Evolutionary conservation across 2,113 vertebrate species (phyloP).

Genomic region (Rhodinocichla rosea): DNA sequence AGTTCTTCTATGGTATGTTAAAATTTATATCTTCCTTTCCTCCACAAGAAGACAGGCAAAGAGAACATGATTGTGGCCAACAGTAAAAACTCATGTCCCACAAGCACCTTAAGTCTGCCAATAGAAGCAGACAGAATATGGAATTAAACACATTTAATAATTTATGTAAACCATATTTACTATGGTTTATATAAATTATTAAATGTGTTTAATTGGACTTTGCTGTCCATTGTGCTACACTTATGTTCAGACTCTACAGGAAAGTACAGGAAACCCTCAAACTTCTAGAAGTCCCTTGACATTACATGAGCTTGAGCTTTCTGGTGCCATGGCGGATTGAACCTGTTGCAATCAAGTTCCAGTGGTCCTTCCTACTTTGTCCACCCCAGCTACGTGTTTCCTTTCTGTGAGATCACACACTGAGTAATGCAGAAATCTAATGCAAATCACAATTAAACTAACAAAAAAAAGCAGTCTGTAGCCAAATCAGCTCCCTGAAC

Average conservation of each 20-base stretch:
- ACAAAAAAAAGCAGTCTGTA: neutral
- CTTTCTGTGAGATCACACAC: neutral
- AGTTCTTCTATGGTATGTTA: neutral
- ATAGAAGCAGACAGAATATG: neutral
- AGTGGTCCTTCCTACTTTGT: neutral
- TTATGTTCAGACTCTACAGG: neutral
- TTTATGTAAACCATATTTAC: neutral
- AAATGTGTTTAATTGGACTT: too few species aligned
- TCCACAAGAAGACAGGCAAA: neutral
- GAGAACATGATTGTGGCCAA: neutral
- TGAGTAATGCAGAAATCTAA: neutral
- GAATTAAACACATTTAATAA: neutral
- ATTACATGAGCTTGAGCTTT: neutral
- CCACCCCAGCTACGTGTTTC: rapidly evolving
- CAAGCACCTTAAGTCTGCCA: neutral
- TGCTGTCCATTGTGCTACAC: neutral
- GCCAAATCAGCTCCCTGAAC: neutral
- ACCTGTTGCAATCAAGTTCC: neutral
- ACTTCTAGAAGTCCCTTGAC: neutral
- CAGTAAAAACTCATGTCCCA: neutral
- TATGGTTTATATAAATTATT: too few species aligned
- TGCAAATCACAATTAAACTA: neutral
- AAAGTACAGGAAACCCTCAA: neutral
- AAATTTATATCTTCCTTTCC: neutral
- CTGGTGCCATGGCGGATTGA: neutral